Evolutionary conservation across 2,113 vertebrate species (phyloP).

Genomic region (Pollachius pollachius): DNA sequence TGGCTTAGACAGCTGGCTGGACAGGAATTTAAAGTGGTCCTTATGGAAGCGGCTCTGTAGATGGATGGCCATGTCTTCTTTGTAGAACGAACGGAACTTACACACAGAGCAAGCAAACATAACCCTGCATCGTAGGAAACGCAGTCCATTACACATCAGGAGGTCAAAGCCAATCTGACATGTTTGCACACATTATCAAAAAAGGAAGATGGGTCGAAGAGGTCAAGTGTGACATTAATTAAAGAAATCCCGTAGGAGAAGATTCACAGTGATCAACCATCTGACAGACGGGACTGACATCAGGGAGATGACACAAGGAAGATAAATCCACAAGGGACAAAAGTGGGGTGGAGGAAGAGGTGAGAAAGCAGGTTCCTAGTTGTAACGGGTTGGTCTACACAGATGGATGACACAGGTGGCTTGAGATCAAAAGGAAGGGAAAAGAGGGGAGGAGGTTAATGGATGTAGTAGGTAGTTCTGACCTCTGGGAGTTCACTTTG

Average conservation of each 20-base stretch:
- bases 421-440: neutral
- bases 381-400: too few relatives aligned
- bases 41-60: conserved; percentile 92
- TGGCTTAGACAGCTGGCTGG: conserved; percentile 85
- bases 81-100: conserved; percentile 91
- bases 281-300: neutral
- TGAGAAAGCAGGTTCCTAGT: neutral
- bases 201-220: neutral
- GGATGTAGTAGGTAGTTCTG: conserved; percentile 6
- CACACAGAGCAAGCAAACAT: conserved; percentile 92
- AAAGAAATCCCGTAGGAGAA: neutral
- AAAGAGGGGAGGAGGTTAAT: neutral
- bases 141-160: neutral
- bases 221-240: neutral
- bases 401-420: too few relatives aligned
- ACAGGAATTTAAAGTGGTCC: conserved; percentile 89
- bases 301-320: neutral
- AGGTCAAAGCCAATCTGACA: too few relatives aligned
- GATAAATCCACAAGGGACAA: too few relatives aligned
- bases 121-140: conserved; percentile 70
- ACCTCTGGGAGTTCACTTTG: conserved; percentile 24
- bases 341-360: neutral
- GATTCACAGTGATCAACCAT: neutral
- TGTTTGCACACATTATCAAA: neutral
- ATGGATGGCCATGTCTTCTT: conserved; percentile 86